Base-by-base conservation (phyloP, 2,113 vertebrate genomes). In the Xiphophorus hellerii region DNA sequence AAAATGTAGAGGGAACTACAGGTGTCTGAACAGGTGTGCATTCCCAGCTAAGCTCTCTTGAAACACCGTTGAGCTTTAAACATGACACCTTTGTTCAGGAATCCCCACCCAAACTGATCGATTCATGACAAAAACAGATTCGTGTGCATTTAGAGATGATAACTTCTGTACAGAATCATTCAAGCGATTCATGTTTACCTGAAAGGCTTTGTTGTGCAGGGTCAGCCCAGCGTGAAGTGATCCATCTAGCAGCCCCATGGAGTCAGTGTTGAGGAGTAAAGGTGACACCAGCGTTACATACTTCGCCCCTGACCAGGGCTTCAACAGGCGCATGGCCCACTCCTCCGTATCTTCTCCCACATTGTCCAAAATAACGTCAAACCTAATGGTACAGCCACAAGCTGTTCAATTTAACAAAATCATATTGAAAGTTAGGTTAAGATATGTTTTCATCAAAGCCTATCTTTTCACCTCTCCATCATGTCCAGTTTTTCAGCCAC, bases 281-380 rank as follows among this genome's bases (percentile, higher is more conserved):
- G 97, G 97, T 0, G 97, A 96, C 39, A 98, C 96, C 88, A 99
- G 88, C 0, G 97, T 97, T 81, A 97, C 94, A 1, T 96, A 98
- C 0, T 96, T 97, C 15, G 97, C 95, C 75, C 97, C 97, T 0
- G 96, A 95, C 97, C 97, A 98, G n/a, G 97, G 95, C 90, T 95
- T 97, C 89, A 99, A 93, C 62, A 95, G 89, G 65, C 83, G 88
- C 74, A 93, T 72, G 35, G 95, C 96, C 96, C 96, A 97, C 20
- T 92, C 86, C 86, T 98, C 97, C 1, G 95, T 96, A 22, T 95
- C 91, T 74, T 96, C 96, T 15, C 97, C 97, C 73, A 99, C 94
- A 37, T 92, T 93, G 90, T 98, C 97, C 30, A 99, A 91, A 83
- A 99, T 93, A 69, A 97, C 93, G 79, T 98, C 96, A 74, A 93